These are phyloP conservation scores for Gymnodraco acuticeps DNA, from an alignment of 2,797 vertebrate species.

Conservation along the genomic window DNA sequence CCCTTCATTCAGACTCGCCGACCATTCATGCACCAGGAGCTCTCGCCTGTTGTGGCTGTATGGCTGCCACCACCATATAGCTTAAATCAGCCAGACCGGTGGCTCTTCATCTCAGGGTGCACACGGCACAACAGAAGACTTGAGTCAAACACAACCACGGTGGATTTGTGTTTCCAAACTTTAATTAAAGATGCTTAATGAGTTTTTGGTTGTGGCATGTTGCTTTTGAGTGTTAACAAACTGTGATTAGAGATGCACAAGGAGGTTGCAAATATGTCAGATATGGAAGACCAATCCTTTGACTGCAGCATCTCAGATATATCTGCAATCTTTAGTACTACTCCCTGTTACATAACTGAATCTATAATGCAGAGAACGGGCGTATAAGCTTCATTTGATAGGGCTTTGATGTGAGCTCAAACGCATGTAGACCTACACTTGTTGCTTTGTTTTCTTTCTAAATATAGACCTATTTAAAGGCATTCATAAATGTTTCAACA, in stretches of 20 bases:
- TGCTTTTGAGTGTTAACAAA: constrained; percentile 12
- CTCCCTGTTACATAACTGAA: constrained; percentile 70
- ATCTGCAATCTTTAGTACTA: constrained; percentile 54
- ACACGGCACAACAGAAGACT: constrained; percentile 28
- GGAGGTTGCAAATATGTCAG: constrained; percentile 51
- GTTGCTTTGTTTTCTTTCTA: constrained; percentile 48
- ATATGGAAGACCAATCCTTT: constrained; percentile 40
- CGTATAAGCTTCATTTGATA: constrained; percentile 48
- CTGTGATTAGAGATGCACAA: constrained; percentile 24
- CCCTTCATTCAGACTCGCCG: constrained; percentile 81
- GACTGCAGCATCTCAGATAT: constrained; percentile 70
- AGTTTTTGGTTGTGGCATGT: constrained; percentile 9
- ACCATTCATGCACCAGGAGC: constrained; percentile 82
- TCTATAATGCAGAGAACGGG: constrained; percentile 63
- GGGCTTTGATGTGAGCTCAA: constrained; percentile 62
- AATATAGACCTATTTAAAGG: constrained; percentile 47
- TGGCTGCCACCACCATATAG: constrained; percentile 63
- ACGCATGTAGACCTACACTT: constrained; percentile 33
- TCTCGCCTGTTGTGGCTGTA: constrained; percentile 70
- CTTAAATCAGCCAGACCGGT: constrained; percentile 57
- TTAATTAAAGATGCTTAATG: constrained; percentile 23
- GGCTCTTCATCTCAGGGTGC: constrained; percentile 41
- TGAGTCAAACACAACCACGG: constrained; percentile 7
- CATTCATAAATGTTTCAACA: constrained; percentile 43
- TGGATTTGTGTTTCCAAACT: constrained; percentile 42